phyloP scores from a whole-genome alignment of 1,140 invertebrate species.

The Idris sp. region DNA sequence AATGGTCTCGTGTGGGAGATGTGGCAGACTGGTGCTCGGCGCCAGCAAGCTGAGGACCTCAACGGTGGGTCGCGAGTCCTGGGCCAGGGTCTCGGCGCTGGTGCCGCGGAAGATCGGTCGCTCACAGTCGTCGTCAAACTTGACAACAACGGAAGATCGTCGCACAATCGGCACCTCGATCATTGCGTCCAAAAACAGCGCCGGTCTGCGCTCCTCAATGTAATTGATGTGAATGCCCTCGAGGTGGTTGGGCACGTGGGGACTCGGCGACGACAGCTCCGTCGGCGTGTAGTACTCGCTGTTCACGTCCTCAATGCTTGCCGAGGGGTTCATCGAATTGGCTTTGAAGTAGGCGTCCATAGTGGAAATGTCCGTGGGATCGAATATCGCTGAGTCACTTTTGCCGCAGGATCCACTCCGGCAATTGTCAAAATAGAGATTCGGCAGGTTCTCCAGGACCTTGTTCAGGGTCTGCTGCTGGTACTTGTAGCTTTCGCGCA shows the following conservation, averaged over 20 bases:
- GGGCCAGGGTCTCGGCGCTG: constrained; percentile 72
- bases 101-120: constrained; percentile 68
- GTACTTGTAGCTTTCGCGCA: constrained; percentile 95
- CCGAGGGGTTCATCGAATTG: constrained; percentile 62
- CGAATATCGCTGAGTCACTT: constrained; percentile 87
- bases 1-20: constrained; percentile 72
- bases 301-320: constrained; percentile 79
- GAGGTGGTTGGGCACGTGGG: constrained; percentile 66
- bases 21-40: constrained; percentile 78
- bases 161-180: constrained; percentile 70
- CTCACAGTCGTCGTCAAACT: constrained; percentile 44
- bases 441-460: constrained; percentile 95
- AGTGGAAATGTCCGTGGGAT: constrained; percentile 82
- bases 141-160: constrained; percentile 72
- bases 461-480: constrained; percentile 96
- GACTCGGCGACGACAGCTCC: constrained; percentile 78
- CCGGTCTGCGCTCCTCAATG: constrained; percentile 78
- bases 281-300: constrained; percentile 90
- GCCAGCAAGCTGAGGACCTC: constrained; percentile 73
- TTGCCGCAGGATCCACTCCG: constrained; percentile 90
- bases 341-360: constrained; percentile 77
- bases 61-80: constrained; percentile 59
- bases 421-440: constrained; percentile 94
- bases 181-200: constrained; percentile 57
- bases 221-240: constrained; percentile 82